Percentiles rank a stretch among this genome's conserved stretches.
These are phyloP conservation scores for Oncorhynchus mykiss DNA, from an alignment of 2,113 vertebrate species.

Conservation along the genomic window DNA sequence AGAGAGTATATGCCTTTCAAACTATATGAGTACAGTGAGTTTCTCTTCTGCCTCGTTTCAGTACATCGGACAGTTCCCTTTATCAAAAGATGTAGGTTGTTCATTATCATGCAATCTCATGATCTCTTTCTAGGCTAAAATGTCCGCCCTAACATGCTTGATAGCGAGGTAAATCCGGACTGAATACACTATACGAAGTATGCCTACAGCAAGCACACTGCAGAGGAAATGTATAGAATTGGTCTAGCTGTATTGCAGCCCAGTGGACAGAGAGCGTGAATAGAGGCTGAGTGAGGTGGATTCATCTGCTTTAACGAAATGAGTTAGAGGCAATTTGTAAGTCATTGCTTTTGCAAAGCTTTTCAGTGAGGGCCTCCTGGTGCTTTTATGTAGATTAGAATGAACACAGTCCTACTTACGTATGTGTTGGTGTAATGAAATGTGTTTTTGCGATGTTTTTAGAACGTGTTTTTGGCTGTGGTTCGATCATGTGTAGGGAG, in stretches of 20 bases:
- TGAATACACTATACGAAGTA: conserved; percentile 40
- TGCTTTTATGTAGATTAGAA: too few relatives aligned
- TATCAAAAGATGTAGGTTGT: conserved; percentile 43
- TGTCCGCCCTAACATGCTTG: conserved; percentile 56
- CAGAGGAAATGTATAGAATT: neutral
- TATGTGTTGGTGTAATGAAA: too few relatives aligned
- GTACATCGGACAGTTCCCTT: neutral
- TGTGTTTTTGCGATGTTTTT: too few relatives aligned
- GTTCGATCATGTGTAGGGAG: too few relatives aligned
- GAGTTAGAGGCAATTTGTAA: too few relatives aligned
- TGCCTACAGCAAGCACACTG: neutral
- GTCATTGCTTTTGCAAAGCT: too few relatives aligned
- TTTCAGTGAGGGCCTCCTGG: too few relatives aligned
- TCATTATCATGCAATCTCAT: conserved; percentile 52
- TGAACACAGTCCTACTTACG: too few relatives aligned
- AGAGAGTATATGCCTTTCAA: conserved; percentile 46
- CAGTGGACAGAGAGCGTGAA: neutral
- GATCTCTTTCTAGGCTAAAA: conserved; percentile 39
- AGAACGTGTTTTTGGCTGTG: too few relatives aligned
- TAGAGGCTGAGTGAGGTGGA: neutral
- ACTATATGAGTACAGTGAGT: conserved; percentile 55
- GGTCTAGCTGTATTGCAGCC: conserved; percentile 32
- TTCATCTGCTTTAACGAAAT: neutral
- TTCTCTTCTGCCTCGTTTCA: conserved; percentile 26
- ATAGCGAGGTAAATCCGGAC: conserved; percentile 39